Evolutionary conservation across 2,888 invertebrate species (phyloP), one percentile per base, ranked within the genome.

Genomic region (Aradus depressus): DNA sequence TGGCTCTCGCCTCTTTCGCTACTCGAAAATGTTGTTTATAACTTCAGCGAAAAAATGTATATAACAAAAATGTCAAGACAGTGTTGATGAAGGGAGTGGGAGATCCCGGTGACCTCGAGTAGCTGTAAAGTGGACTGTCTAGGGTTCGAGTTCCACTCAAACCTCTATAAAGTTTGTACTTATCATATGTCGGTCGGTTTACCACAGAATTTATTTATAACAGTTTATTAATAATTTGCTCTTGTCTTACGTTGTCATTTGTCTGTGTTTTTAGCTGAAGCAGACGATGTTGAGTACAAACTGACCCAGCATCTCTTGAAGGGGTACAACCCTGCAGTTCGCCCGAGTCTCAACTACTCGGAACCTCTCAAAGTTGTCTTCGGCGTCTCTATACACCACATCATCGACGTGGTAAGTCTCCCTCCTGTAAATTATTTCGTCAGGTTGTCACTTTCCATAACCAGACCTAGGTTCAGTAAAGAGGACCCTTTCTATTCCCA

Each of bases 341-440:
- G 87, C 32, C 87, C 88, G 0, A 84, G 82, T 4, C 76, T 79
- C 63, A 84, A 86, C 69, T 83, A 84, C 32, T 79, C 83, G 0
- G 74, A 78, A 53, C 81, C 86, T 1, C 74, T 87, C 19, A 75
- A 80, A 54, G 84, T 87, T 62, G 81, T 81, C 52, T 87, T 87
- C 63, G 86, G 86, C 2, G 80, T 87, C 28, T 81, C 86, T 1
- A 71, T 88, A 53, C 86, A 87, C 68, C 86, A 87, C 62, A 86
- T 88, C 58, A 86, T 87, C 59, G 86, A 88, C 64, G 86, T 88
- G 67, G 87, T 85, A 71, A 78, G 80, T 75, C 31, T 18, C 18
- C 18, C 16, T 37, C n/a, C n/a, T n/a, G n/a, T n/a, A n/a, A n/a
- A n/a, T n/a, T n/a, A n/a, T n/a, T n/a, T n/a, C n/a, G n/a, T n/a